Evolutionary conservation across 2,888 invertebrate species (phyloP).

Genomic region (Drosophila neotestacea): DNA sequence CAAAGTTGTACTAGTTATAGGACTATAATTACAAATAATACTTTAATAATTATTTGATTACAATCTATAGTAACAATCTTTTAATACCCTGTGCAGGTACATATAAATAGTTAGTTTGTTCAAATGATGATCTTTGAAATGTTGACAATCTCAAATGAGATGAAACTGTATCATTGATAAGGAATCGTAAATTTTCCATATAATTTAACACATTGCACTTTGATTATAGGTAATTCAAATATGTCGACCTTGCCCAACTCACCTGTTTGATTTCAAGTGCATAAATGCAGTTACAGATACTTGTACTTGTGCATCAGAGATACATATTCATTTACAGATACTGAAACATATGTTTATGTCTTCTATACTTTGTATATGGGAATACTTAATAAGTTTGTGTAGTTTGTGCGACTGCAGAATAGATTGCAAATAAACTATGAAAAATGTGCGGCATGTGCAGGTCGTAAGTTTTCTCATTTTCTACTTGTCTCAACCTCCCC

Average conservation of each 20-base stretch:
- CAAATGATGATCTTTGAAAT: background rate
- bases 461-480: slow-evolving; percentile 35
- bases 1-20: background rate
- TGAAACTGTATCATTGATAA: background rate
- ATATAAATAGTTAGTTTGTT: no score
- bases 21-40: no score
- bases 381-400: slow-evolving; percentile 11
- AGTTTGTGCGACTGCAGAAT: slow-evolving; percentile 42
- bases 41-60: no score
- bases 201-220: background rate
- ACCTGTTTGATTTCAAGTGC: slow-evolving; percentile 13
- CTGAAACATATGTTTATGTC: no score
- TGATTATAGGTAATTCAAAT: slow-evolving; percentile 14
- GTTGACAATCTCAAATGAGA: background rate
- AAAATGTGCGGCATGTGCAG: slow-evolving; percentile 56
- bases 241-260: slow-evolving; percentile 20
- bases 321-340: slow-evolving; percentile 5
- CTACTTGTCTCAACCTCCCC: background rate
- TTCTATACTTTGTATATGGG: slow-evolving; percentile 3
- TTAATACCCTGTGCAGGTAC: no score
- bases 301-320: background rate
- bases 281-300: background rate
- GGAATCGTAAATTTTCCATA: slow-evolving; percentile 5
- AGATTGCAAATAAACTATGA: slow-evolving; percentile 49
- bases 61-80: background rate